phyloP scores from a whole-genome alignment of 2,888 invertebrate genomes.

The Metellina segmentata region DNA sequence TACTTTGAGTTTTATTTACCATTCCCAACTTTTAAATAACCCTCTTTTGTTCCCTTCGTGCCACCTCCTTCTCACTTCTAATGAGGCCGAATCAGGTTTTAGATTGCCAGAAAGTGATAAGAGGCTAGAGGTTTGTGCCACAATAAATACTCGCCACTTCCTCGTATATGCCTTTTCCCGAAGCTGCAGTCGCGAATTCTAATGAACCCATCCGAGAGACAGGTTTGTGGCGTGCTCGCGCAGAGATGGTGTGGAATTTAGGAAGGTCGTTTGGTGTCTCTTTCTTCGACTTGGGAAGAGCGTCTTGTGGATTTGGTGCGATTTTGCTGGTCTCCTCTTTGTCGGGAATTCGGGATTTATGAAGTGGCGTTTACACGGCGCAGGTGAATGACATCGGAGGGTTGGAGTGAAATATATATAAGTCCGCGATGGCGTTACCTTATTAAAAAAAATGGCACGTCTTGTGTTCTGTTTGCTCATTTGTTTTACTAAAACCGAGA shows the following conservation, averaged over 20 bases:
- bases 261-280: too few species aligned
- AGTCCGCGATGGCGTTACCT: neutral
- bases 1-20: neutral
- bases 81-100: conserved; percentile 60
- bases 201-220: neutral
- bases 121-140: neutral
- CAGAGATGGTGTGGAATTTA: neutral
- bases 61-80: conserved; percentile 1
- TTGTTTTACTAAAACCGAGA: too few species aligned
- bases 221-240: neutral
- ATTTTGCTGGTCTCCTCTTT: neutral
- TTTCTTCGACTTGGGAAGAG: too few species aligned
- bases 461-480: too few species aligned
- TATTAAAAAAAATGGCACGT: neutral
- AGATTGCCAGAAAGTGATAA: conserved; percentile 47
- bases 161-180: conserved; percentile 18
- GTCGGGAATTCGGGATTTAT: neutral
- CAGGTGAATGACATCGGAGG: neutral
- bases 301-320: neutral
- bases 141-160: conserved; percentile 35
- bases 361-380: neutral
- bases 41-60: neutral
- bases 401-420: neutral
- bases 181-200: conserved; percentile 1
- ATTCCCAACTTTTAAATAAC: too few species aligned